Conservation (phyloP, 1,140 invertebrate genomes). For the Mya arenaria region DNA sequence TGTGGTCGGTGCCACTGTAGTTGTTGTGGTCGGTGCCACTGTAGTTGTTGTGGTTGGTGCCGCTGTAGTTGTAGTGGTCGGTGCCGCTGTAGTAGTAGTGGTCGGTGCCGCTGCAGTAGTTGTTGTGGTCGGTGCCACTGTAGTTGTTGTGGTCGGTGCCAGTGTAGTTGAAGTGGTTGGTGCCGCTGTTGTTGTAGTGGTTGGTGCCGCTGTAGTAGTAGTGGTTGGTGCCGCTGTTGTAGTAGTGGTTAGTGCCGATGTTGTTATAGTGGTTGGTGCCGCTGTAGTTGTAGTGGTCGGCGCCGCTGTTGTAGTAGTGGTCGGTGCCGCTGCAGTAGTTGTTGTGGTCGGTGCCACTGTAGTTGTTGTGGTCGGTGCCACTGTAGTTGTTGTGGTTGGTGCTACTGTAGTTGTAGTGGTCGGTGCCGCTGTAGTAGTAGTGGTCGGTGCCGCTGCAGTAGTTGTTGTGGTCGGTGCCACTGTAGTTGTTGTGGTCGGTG, state of each 20-base stretch:
- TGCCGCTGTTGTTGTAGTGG: background rate
- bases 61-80: background rate
- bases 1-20: background rate
- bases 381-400: background rate
- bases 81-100: background rate
- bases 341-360: background rate
- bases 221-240: background rate
- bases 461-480: background rate
- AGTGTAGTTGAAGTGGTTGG: background rate
- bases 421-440: background rate
- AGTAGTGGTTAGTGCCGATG: background rate
- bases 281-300: background rate
- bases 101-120: background rate
- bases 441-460: background rate
- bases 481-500: background rate
- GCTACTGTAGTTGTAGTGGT: background rate
- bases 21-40: background rate
- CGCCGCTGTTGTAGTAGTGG: background rate
- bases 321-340: background rate
- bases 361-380: background rate
- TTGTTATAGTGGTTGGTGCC: background rate
- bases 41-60: constrained; percentile 1
- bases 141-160: background rate
- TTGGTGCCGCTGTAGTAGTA: background rate
- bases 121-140: background rate